phyloP scores from a whole-genome alignment of 2,113 vertebrate genomes.

The Gnathonemus longibarbis region DNA sequence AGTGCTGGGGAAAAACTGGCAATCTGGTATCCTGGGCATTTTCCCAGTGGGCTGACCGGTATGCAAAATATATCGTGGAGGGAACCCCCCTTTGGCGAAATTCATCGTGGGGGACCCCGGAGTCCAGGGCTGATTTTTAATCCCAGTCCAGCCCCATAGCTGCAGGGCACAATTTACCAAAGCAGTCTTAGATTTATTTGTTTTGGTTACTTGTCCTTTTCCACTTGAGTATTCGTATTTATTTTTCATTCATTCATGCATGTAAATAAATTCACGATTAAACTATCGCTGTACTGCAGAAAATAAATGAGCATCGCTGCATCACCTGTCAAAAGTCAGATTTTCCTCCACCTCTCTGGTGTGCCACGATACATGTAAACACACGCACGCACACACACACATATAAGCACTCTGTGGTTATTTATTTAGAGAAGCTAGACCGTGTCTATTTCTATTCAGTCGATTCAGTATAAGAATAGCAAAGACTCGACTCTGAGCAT shows the following conservation, averaged over 20 bases:
- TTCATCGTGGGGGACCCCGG: no score
- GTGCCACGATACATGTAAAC: neutral
- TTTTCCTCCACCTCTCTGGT: neutral
- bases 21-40: no score
- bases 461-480: neutral
- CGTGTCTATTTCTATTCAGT: neutral
- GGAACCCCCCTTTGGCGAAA: no score
- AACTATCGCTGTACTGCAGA: neutral
- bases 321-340: neutral
- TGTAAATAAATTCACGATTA: neutral
- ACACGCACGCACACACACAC: neutral
- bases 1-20: neutral
- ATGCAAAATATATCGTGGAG: neutral
- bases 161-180: no score
- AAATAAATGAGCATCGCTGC: neutral
- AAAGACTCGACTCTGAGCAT: neutral
- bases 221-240: no score
- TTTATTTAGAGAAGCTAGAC: neutral
- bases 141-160: neutral
- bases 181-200: no score
- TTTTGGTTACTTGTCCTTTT: no score
- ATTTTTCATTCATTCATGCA: neutral
- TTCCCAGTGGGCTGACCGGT: neutral
- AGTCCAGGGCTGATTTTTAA: no score
- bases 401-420: neutral